Evolutionary conservation across 2,113 vertebrate species (phyloP), one percentile per base, ranked within the genome.

Genomic region (Salvator merianae): DNA sequence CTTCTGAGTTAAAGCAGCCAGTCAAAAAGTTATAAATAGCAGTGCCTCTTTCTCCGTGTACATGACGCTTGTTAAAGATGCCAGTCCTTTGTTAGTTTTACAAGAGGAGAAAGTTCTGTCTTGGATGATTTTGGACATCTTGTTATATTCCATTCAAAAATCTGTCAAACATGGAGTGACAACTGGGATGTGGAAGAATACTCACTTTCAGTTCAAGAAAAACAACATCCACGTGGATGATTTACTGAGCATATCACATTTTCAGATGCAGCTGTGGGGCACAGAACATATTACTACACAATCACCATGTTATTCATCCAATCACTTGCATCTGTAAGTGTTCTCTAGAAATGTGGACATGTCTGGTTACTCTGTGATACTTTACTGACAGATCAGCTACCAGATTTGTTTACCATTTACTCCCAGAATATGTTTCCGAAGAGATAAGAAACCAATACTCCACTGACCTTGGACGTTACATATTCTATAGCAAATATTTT

Each of bases 71-170:
- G 83, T 89, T 93, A 87, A 93, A 82, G 70, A 80, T 22, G 84
- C 47, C 34, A 63, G 76, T 69, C 82, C 80, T 84, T 70, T 92
- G 36, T 68, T 88, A 77, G 95, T 94, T 90, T 94, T 79, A 88
- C 72, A 87, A 47, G 0, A 0, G 80, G 79, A 93, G 63, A 36
- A 91, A 92, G 87, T 94, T 84, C 82, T 90, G 79, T 73, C 84
- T 94, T 88, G 7, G 4, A 92, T 91, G 91, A 84, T 86, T 95
- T 87, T 84, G 91, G 92, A 92, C 91, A 95, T 85, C 95, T 96
- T 96, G 94, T 97, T 97, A 96, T 3, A 93, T 91, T 81, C 88
- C 90, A 96, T 96, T 96, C 89, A 22, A 24, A 92, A 95, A 96
- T 84, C 95, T 96, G 95, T 96, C 96, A 96, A 93, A 90, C 86